phyloP scores from a whole-genome alignment of 64 coral and sea anemone species.

The Dendrophyllia cribrosa region DNA sequence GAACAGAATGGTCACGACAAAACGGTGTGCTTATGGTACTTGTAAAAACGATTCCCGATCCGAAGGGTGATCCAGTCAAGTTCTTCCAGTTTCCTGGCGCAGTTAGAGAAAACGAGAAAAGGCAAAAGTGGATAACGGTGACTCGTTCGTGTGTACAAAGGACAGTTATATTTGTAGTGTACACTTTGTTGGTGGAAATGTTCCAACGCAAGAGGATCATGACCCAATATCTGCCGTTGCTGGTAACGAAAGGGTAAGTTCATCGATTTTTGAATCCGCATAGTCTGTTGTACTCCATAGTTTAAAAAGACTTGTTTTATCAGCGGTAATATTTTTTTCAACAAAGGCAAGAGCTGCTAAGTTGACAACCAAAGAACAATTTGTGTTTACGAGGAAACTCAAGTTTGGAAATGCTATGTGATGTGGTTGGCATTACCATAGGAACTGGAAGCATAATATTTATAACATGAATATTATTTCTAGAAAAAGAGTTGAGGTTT shows the following conservation, averaged over 20 bases:
- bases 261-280: neutral
- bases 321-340: neutral
- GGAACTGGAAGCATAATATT: conserved; percentile 37
- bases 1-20: conserved; percentile 58
- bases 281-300: too few relatives aligned
- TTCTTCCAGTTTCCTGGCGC: conserved; percentile 14
- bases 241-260: conserved; percentile 70
- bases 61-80: conserved; percentile 54
- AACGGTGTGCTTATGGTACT: conserved; percentile 73
- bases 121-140: conserved; percentile 44
- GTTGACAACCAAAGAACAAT: conserved; percentile 22
- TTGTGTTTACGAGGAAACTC: conserved; percentile 40
- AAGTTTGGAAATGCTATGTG: neutral
- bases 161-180: conserved; percentile 82
- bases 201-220: conserved; percentile 66
- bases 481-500: conserved; percentile 33
- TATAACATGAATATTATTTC: conserved; percentile 34
- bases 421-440: neutral
- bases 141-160: conserved; percentile 71
- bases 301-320: too few relatives aligned
- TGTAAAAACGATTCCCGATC: conserved; percentile 72
- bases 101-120: conserved; percentile 24
- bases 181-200: conserved; percentile 83
- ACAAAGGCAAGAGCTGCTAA: neutral
- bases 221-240: conserved; percentile 75